Conservation (phyloP, 2,113 vertebrate genomes). For the Leptosomus discolor region DNA sequence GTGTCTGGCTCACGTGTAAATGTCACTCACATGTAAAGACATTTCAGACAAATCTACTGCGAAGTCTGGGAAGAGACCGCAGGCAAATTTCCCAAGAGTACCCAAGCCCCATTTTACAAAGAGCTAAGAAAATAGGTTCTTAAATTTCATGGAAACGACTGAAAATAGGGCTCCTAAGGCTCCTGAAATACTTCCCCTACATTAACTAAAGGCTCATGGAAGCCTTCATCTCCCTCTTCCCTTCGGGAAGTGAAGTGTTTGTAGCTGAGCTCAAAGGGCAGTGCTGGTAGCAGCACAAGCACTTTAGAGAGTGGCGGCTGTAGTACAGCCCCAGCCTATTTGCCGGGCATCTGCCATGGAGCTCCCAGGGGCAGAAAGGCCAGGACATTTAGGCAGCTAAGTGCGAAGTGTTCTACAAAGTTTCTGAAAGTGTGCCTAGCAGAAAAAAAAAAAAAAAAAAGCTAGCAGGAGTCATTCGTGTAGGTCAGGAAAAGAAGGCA, state of each 20-base stretch:
- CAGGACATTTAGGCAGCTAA: not conserved
- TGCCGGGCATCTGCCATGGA: not conserved
- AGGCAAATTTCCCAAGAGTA: constrained; percentile 9
- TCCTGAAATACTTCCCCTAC: not conserved
- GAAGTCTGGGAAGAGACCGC: not conserved
- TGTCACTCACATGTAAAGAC: constrained; percentile 39
- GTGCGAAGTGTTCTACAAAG: not conserved
- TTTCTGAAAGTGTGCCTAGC: not conserved
- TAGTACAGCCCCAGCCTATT: not conserved
- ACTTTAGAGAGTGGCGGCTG: accelerated
- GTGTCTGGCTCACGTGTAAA: constrained; percentile 33
- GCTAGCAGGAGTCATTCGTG: not conserved
- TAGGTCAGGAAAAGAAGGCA: not conserved
- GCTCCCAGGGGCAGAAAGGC: not conserved
- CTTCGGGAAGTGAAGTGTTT: not conserved
- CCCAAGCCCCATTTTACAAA: not conserved
- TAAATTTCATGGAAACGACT: not conserved
- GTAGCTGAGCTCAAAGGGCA: not conserved
- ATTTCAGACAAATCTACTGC: not conserved
- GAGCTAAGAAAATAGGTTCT: not conserved
- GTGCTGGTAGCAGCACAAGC: not conserved
- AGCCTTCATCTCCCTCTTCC: not conserved
- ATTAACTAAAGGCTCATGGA: not conserved
- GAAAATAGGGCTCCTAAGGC: not conserved
- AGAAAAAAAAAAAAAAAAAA: not conserved